Conservation (phyloP, 1,140 invertebrate species). For the Ooceraea biroi region DNA sequence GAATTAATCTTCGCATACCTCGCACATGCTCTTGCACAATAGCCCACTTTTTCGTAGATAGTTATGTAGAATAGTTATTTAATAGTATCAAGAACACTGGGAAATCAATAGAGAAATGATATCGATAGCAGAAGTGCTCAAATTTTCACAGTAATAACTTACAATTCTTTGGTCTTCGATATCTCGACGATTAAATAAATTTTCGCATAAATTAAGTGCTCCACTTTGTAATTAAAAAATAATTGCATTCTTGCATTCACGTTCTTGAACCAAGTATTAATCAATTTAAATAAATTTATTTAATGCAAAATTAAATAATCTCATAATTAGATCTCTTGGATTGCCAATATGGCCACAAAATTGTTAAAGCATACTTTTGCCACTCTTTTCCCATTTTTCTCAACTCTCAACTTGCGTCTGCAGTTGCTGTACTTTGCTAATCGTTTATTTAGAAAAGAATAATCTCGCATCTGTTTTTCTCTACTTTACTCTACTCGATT, state of each 20-base stretch:
- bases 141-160: no score
- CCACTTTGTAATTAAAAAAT: neutral
- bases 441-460: constrained; percentile 2
- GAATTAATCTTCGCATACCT: constrained; percentile 26
- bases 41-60: neutral
- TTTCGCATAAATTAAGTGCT: neutral
- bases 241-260: constrained; percentile 5
- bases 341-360: neutral
- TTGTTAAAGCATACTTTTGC: constrained; percentile 16
- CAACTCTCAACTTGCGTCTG: neutral
- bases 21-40: neutral
- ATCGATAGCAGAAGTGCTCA: neutral
- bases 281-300: constrained; percentile 5
- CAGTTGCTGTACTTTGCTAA: neutral
- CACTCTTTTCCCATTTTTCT: neutral
- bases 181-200: constrained; percentile 12
- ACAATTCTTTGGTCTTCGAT: constrained; percentile 35
- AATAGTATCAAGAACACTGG: neutral
- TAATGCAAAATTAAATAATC: constrained; percentile 11
- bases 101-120: neutral
- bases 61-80: neutral
- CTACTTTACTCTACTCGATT: constrained; percentile 16
- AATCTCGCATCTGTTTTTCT: neutral
- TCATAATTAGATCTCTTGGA: neutral
- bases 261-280: neutral